phyloP scores from a whole-genome alignment of 2,113 vertebrate species.

The Melanostigma gelatinosum region DNA sequence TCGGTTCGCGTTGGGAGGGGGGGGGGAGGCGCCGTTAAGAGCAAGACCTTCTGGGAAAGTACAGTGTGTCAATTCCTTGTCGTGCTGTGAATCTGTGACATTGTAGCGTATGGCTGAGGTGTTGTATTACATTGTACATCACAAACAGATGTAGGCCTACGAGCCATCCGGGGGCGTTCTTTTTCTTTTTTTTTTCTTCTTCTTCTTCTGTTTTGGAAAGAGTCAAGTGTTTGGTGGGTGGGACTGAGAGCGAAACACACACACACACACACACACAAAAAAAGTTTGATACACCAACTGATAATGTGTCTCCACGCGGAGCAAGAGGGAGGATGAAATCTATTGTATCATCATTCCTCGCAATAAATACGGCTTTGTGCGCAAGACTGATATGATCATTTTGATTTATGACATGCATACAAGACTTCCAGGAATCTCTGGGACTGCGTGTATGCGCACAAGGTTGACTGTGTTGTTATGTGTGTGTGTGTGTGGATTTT shows the following conservation, averaged over 20 bases:
- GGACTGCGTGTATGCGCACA: neutral
- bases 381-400: constrained; percentile 69
- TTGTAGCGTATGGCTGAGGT: constrained; percentile 69
- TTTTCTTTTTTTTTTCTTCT: constrained; percentile 10
- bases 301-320: constrained; percentile 56
- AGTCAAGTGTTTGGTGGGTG: constrained; percentile 67
- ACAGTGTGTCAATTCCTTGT: constrained; percentile 67
- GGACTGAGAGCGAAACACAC: constrained; percentile 44
- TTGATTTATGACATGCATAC: constrained; percentile 73
- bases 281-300: constrained; percentile 68
- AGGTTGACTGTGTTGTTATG: neutral
- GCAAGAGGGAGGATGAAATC: constrained; percentile 59
- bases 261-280: neutral
- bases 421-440: constrained; percentile 54
- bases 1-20: constrained; percentile 2
- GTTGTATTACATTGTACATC: constrained; percentile 73
- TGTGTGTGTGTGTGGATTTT: constrained; percentile 26
- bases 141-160: constrained; percentile 76
- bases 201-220: constrained; percentile 29
- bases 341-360: constrained; percentile 59
- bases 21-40: constrained; percentile 55
- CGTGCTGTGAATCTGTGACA: constrained; percentile 69
- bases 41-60: constrained; percentile 74
- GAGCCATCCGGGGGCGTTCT: constrained; percentile 55
- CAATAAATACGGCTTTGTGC: constrained; percentile 65